A percentile compares a stretch with the other conserved stretches of the same genome.
Evolutionary conservation across 2,113 vertebrate genomes (phyloP).

Genomic region (Callithrix jacchus): DNA sequence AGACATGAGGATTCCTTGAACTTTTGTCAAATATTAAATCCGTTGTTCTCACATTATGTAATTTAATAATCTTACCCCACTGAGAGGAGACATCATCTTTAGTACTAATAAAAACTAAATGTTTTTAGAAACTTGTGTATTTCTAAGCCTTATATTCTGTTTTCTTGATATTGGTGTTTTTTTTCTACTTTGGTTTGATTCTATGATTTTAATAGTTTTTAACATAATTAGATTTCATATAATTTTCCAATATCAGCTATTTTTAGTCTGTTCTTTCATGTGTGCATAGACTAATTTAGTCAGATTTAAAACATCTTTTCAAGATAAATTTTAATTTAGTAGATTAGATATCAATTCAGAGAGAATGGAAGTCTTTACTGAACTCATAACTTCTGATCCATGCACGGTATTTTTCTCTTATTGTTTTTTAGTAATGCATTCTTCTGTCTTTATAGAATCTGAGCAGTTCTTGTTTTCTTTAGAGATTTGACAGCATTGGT

Average conservation of each 20-base stretch:
- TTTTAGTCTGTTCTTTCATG: not conserved
- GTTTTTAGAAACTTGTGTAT: not conserved
- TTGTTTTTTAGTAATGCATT: not conserved
- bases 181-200: not conserved
- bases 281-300: not conserved
- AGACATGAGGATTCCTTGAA: not conserved
- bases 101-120: not conserved
- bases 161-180: not conserved
- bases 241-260: not conserved
- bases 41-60: not conserved
- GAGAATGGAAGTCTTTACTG: not conserved
- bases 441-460: not conserved
- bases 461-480: not conserved
- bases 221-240: not conserved
- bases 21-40: not conserved
- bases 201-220: not conserved
- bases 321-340: conserved; percentile 1
- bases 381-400: not conserved
- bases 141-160: not conserved
- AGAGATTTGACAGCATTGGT: not conserved
- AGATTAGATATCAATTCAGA: not conserved
- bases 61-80: not conserved
- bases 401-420: not conserved
- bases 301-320: conserved; percentile 28
- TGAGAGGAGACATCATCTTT: not conserved